A percentile compares a stretch with the other conserved stretches of the same genome.
Conservation (phyloP, 2,797 vertebrate species). For the Rhinoraja longicauda region DNA sequence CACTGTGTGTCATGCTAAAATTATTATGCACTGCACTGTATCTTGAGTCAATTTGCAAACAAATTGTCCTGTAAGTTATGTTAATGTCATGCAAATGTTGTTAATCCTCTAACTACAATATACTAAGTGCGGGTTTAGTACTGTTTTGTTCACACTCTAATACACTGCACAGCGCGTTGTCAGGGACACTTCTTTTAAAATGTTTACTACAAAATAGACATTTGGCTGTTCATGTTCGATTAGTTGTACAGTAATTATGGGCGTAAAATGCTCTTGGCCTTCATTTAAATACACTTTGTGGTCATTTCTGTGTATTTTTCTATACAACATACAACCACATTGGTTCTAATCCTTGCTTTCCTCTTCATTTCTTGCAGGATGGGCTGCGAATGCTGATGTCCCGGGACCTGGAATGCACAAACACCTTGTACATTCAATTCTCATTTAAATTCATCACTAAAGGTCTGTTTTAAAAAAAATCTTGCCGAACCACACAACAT, state of each 20-base stretch:
- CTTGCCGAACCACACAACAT: background rate
- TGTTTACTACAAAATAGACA: background rate
- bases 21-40: too few species aligned
- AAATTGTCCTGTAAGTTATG: too few species aligned
- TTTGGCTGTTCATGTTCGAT: conserved; percentile 3
- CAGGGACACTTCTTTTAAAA: background rate
- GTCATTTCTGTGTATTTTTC: background rate
- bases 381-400: conserved; percentile 90
- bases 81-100: too few species aligned
- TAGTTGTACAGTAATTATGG: background rate
- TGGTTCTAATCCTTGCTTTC: conserved; percentile 39
- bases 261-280: background rate
- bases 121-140: background rate
- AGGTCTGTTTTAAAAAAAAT: conserved; percentile 60
- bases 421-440: conserved; percentile 90
- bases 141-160: background rate
- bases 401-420: conserved; percentile 84
- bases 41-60: too few species aligned
- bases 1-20: too few species aligned
- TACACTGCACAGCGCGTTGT: background rate
- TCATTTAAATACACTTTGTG: background rate
- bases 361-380: conserved; percentile 65
- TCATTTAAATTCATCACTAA: conserved; percentile 94
- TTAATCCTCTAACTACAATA: too few species aligned
- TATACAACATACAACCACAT: background rate